A percentile compares a stretch with the other conserved stretches of the same genome.
phyloP scores from a whole-genome alignment of 2,113 vertebrate species.

The Peucedramus taeniatus region DNA sequence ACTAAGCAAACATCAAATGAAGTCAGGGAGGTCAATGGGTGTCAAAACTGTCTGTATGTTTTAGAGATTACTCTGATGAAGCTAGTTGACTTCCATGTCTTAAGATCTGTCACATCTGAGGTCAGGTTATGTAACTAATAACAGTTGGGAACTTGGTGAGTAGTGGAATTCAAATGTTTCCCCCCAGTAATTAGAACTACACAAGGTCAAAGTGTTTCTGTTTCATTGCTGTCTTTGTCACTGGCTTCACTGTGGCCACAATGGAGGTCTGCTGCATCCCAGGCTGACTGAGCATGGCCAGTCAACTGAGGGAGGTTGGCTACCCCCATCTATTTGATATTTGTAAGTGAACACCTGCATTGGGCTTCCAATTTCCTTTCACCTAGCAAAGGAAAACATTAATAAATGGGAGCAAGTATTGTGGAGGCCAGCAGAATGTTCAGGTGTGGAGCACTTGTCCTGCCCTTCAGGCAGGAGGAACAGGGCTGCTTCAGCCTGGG shows the following conservation, averaged over 20 bases:
- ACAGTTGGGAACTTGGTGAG: background rate
- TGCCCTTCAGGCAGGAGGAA: background rate
- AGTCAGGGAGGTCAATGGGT: background rate
- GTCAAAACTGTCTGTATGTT: background rate
- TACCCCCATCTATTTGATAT: accelerated
- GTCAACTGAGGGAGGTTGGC: accelerated
- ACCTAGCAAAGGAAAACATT: background rate
- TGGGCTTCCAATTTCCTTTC: background rate
- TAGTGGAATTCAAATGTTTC: background rate
- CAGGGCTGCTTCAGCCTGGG: background rate
- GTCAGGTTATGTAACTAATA: background rate
- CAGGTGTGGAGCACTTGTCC: background rate
- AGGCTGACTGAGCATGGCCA: background rate
- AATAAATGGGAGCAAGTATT: background rate
- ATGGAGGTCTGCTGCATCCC: accelerated
- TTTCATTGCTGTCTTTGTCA: background rate
- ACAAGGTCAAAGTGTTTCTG: background rate
- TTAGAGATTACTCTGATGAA: background rate
- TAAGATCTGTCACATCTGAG: background rate
- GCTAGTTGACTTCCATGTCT: background rate
- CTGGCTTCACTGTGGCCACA: background rate
- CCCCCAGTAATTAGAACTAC: background rate
- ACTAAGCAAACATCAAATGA: background rate
- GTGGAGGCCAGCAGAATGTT: background rate
- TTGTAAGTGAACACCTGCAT: background rate